Evolutionary conservation across 2,113 vertebrate species (phyloP), one percentile per base, ranked within the genome.

Genomic region (Spea multiplicata): DNA sequence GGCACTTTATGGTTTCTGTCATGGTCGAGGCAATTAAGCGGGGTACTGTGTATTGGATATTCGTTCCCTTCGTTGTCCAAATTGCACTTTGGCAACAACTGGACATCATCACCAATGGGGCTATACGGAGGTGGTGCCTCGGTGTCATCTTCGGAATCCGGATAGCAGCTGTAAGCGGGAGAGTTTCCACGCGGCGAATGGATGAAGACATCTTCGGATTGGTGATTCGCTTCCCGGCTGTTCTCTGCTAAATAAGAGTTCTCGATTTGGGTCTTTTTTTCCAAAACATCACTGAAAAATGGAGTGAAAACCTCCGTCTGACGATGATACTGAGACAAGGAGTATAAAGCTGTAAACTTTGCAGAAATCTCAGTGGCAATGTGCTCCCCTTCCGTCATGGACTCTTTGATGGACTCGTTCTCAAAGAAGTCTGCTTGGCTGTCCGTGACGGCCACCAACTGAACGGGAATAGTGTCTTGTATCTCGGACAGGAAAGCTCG

Each of bases 1-100:
- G 96, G 98, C 95, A 99, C 97, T 97, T 98, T 99, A 93, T 98
- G 98, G 91, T 98, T 99, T 87, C 96, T 95, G 86, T 99, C 97
- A 4, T 97, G 95, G 78, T 99, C 98, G 66, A 96, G 93, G 87
- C 89, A 93, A 70, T 93, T 95, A 5, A 94, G 55, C 5, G 97
- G 97, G 0, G 95, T 99, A 83, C 96, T 98, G 64, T 97, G 96
- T 84, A 96, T 52, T 44, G 95, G 96, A 86, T 99, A 99, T 78
- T 98, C 97, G 5, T 98, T 98, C 76, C 97, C 97, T 92, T 99
- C 97, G 10, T 96, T 90, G 88, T 99, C 97, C 55, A 98, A 87
- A n/a, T 94, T 91, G 81, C 94, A 97, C 78, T 96, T 98, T 71
- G 97, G 97, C 16, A 99, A 91, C 77, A 99, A 93, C 85, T 97